phyloP scores from a whole-genome alignment of 2,797 vertebrate species.

The Botia almorhae region DNA sequence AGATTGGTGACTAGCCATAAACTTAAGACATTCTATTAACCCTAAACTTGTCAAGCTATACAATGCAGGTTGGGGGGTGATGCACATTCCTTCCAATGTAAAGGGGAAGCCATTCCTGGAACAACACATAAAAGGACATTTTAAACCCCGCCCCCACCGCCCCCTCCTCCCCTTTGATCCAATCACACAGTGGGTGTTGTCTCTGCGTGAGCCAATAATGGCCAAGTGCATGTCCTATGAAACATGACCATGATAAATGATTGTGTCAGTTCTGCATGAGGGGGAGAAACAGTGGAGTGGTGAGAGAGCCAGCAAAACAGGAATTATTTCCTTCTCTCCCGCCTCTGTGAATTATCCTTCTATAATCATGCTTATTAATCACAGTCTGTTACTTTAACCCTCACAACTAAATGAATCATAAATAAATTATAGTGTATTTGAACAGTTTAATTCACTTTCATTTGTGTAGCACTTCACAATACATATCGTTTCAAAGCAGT shows the following conservation, averaged over 20 bases:
- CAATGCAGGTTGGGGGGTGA: not conserved
- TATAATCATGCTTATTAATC: slow-evolving; percentile 23
- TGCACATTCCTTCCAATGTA: not conserved
- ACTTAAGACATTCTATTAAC: not conserved
- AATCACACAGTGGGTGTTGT: slow-evolving; percentile 64
- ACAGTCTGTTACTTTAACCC: not conserved
- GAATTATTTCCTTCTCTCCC: slow-evolving; percentile 29
- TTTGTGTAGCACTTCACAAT: too few relatives aligned
- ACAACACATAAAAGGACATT: slow-evolving; percentile 29
- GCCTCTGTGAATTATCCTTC: slow-evolving; percentile 12
- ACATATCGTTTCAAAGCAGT: too few relatives aligned
- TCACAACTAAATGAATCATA: not conserved
- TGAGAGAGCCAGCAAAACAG: slow-evolving; percentile 22
- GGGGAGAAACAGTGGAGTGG: slow-evolving; percentile 9
- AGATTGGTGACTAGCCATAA: not conserved
- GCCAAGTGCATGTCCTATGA: slow-evolving; percentile 53
- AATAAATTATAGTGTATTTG: not conserved
- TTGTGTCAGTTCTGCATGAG: slow-evolving; percentile 27
- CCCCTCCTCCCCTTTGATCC: slow-evolving; percentile 46
- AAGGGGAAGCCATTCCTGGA: slow-evolving; percentile 27
- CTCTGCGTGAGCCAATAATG: slow-evolving; percentile 58
- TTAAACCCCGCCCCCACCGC: slow-evolving; percentile 12
- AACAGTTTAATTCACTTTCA: not conserved
- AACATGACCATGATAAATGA: slow-evolving; percentile 61
- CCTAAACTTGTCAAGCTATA: not conserved